Evolutionary conservation across 2,888 invertebrate genomes (phyloP), one percentile per base, ranked within the genome.

Genomic region (Lasioglossum lativentre): DNA sequence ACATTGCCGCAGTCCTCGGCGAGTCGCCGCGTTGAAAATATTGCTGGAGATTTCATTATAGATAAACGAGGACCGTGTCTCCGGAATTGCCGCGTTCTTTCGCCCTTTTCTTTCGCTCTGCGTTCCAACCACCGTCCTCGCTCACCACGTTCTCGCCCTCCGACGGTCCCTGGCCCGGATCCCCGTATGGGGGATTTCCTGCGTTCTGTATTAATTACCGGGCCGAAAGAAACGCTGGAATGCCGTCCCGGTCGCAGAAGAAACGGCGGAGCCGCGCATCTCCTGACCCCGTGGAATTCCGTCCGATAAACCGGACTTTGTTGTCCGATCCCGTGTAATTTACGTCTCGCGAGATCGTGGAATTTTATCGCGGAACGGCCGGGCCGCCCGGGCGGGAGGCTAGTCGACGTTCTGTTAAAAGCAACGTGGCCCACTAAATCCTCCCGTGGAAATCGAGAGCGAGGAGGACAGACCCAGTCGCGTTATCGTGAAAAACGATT

Each of bases 31-130:
- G 90, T 91, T 91, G 90, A 91, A 93, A 93, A 92, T 92, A 92
- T 93, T 91, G 86, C 90, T 80, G 86, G 79, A 92, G 92, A 92
- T 93, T 93, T 93, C 91, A 93, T 92, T 93, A 92, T 91, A 91
- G 92, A 92, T 93, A 91, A 81, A 88, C 80, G 83, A 75, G 82
- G 80, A 86, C 79, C 82, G 82, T 83, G 83, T 88, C 85, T 76
- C 75, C 63, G 78, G 80, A 83, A 85, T 88, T 81, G 75, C 86
- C 75, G 83, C 84, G 78, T 82, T 82, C 85, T 76, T 82, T 75
- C 75, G 68, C 56, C 63, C 82, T 14, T 71, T 78, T 59, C 74
- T 75, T 86, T 83, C 71, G 59, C 56, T 75, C 63, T 23, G 8
- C 19, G 45, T 23, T 38, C 59, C 52, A 19, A 19, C 8, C 23